Base-by-base conservation (phyloP, 2,888 invertebrate species). In the Trisateles emortualis region DNA sequence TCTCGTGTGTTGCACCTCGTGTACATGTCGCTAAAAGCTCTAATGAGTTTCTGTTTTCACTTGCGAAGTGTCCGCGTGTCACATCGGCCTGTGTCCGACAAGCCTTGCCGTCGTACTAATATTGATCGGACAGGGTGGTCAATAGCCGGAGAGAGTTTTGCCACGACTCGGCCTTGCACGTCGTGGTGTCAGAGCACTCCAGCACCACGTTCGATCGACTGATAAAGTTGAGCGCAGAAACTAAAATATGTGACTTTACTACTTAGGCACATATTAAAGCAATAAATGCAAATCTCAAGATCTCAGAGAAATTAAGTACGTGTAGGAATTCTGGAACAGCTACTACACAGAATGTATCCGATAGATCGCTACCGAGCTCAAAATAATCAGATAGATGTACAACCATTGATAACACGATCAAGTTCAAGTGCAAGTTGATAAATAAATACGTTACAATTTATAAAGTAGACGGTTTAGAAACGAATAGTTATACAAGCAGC, bases 381-480 rank as follows among this genome's bases (percentile, higher is more conserved):
- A 61, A 84, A 76, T 71, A 68, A 81, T 83, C 75, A 59, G 64
- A 61, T 57, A 72, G 75, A 78, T 77, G 68, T 70, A 74, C 59
- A 60, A 70, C 9, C 68, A 68, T 69, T 66, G 80, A 83, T 84
- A 80, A 69, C 66, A 65, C 60, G 70, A 76, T 77, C 67, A 87
- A 88, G 89, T 89, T 89, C 91, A 90, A 88, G 88, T 82, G 73
- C 87, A 81, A 68, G 78, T 61, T 71, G 57, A 78, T 74, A 78
- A 78, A 81, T 81, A 80, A 79, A 76, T 77, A 68, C 51, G 68
- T 72, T 72, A 76, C 72, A 70, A 81, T 83, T 76, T 76, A 80
- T 73, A 65, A 72, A 69, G 71, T 67, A 55, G 72, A 74, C 62
- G 65, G 77, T 64, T 75, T 76, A 75, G 74, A 71, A 81, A 81